Evolutionary conservation across 1,140 invertebrate species (phyloP), one percentile per base, ranked within the genome.

Genomic region (Berghia stephanieae): DNA sequence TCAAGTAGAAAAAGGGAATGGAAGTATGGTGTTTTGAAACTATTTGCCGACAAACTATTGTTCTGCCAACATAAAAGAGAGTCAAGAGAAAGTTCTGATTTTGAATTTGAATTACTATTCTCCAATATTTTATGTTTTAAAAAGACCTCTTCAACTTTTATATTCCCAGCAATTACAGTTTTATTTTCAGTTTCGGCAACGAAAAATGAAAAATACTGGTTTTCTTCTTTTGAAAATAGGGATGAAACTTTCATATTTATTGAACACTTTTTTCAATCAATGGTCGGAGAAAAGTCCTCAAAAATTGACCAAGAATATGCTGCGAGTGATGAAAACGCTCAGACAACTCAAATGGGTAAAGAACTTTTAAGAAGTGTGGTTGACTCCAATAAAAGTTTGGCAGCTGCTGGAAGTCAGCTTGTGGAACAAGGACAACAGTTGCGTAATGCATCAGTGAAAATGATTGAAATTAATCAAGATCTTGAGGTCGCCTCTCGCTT

Each of bases 191-290:
- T n/a, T n/a, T n/a, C n/a, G n/a, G n/a, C 27, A 16, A 60, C 36
- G 16, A 63, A 42, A 63, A 57, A 75, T 43, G 42, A 40, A 24
- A 24, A 75, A 5, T 24, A 40, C 21, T 75, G 72, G 72, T 75
- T 75, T 43, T 60, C 72, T 40, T 75, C 72, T 40, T 63, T 75
- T 44, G 10, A 63, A 31, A 44, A 75, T 44, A 75, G 72, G 63
- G 63, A 63, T 34, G 24, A 27, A 3, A 24, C 38, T 10, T 75
- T 75, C 63, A n/a, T 75, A 6, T 31, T 75, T 2, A 27, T 75
- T n/a, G 21, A 63, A 13, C 72, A 75, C 36, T 75, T 60, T 42
- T 60, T 60, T 38, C 52, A 75, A 63, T 13, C 46, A n/a, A n/a
- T n/a, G n/a, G n/a, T n/a, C n/a, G n/a, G n/a, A n/a, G n/a, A n/a